Conservation (phyloP, 2,113 vertebrate genomes). For the Malurus alboscapulatus region DNA sequence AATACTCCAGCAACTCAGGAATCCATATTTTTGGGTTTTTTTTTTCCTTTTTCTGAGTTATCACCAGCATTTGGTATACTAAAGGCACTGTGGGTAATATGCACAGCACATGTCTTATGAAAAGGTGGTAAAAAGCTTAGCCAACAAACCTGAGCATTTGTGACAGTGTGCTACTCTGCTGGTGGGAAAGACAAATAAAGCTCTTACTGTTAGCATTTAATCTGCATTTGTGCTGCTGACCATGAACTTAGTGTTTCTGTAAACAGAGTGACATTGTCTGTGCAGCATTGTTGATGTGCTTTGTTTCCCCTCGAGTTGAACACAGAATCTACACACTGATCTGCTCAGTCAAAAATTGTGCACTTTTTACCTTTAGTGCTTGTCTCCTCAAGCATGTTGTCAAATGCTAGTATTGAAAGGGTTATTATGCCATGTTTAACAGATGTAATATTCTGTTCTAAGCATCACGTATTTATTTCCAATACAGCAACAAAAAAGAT, state of each 20-base stretch:
- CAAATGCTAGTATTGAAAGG: neutral
- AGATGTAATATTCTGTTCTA: neutral
- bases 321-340: neutral
- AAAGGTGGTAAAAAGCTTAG: slow-evolving; percentile 4
- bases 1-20: neutral
- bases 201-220: slow-evolving; percentile 34
- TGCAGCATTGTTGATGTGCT: neutral
- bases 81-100: neutral
- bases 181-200: slow-evolving; percentile 19
- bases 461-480: neutral
- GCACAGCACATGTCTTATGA: neutral
- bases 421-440: neutral
- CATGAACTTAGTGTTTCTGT: slow-evolving; percentile 19
- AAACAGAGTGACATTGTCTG: slow-evolving; percentile 10
- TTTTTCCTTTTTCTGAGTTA: neutral
- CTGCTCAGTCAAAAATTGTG: neutral
- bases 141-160: slow-evolving; percentile 7
- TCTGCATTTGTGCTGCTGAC: slow-evolving; percentile 33
- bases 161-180: neutral
- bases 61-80: neutral
- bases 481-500: slow-evolving; percentile 91
- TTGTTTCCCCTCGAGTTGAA: neutral
- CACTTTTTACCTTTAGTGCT: neutral
- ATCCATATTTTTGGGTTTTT: neutral
- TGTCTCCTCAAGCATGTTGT: neutral